Evolutionary conservation across 2,797 vertebrate genomes (phyloP), one percentile per base, ranked within the genome.

Genomic region (Aselliscus stoliczkanus): DNA sequence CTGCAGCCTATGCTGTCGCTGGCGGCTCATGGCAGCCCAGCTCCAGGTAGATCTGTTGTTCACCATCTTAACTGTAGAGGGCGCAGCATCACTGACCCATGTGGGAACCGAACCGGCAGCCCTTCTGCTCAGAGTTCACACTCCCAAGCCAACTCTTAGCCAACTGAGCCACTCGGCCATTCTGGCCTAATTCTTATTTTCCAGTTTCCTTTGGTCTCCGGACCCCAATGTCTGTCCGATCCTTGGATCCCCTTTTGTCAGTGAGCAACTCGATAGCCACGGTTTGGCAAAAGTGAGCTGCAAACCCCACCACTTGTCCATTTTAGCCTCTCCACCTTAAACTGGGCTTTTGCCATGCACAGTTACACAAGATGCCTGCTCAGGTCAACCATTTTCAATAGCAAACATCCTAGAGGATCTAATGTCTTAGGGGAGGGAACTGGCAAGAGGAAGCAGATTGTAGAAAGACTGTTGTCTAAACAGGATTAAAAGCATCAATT

Each of bases 401-500:
- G 84, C 21, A 42, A 77, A 84, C 67, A 58, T 29, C 2, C 13
- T 2, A 42, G 54, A 50, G 80, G 88, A 89, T 77, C 67, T 56
- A 20, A 75, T 65, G 25, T 60, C 84, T 87, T 1, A 37, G 62
- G 80, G 83, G 60, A 81, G 64, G 56, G 25, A 11, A 42, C 6
- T 31, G 80, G 17, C 39, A 69, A 76, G 75, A 83, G 86, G 85
- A 77, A 81, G 91, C 67, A 54, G 60, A 34, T 0, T 37, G 76
- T 12, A 50, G 92, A 87, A 92, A 93, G 29, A 5, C 90, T 34
- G 42, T 34, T 92, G 90, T 92, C 97, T 73, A 91, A 93, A 93
- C 90, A 93, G 81, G 80, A 97, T 84, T 96, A 81, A 82, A 92
- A 84, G 65, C 83, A 73, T 93, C 76, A 27, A 7, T 87, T 88